These are phyloP conservation scores for Vanessa tameamea DNA, from an alignment of 1,140 invertebrate genomes.

Conservation along the genomic window DNA sequence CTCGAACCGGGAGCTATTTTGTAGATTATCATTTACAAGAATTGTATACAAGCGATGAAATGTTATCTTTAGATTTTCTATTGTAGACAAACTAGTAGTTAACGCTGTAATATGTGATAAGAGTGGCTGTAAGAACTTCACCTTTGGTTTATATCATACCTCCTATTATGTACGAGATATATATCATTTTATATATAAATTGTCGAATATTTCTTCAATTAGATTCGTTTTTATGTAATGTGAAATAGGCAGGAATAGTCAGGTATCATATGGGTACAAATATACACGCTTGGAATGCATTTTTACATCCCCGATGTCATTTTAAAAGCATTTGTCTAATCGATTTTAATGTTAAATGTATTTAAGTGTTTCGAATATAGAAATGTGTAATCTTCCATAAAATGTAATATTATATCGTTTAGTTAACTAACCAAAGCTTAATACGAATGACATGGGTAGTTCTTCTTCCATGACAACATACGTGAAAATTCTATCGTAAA, in stretches of 20 bases:
- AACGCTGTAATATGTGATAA: slow-evolving; percentile 76
- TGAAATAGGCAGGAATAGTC: slow-evolving; percentile 48
- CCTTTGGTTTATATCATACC: slow-evolving; percentile 34
- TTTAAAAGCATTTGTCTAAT: slow-evolving; percentile 63
- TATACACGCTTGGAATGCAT: slow-evolving; percentile 54
- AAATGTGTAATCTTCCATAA: slow-evolving; percentile 50
- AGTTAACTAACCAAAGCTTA: slow-evolving; percentile 21
- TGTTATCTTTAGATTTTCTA: slow-evolving; percentile 78
- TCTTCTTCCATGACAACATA: neutral
- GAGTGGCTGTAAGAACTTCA: slow-evolving; percentile 74
- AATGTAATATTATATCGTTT: slow-evolving; percentile 26
- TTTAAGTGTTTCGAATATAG: slow-evolving; percentile 52
- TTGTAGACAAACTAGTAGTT: slow-evolving; percentile 69
- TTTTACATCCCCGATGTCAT: slow-evolving; percentile 57
- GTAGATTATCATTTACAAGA: slow-evolving; percentile 67
- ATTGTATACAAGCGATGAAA: slow-evolving; percentile 68
- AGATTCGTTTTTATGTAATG: slow-evolving; percentile 39
- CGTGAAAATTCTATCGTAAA: too few species aligned
- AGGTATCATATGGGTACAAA: slow-evolving; percentile 70
- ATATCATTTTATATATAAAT: slow-evolving; percentile 9
- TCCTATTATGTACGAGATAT: slow-evolving; percentile 12
- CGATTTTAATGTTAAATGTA: slow-evolving; percentile 54
- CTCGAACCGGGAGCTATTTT: slow-evolving; percentile 54
- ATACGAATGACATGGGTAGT: slow-evolving; percentile 6
- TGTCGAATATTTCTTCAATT: slow-evolving; percentile 11